These are phyloP conservation scores for Mnemiopsis leidyi DNA, from an alignment of 37 sponge, comb jelly and placozoan genomes.

Conservation along the genomic window DNA sequence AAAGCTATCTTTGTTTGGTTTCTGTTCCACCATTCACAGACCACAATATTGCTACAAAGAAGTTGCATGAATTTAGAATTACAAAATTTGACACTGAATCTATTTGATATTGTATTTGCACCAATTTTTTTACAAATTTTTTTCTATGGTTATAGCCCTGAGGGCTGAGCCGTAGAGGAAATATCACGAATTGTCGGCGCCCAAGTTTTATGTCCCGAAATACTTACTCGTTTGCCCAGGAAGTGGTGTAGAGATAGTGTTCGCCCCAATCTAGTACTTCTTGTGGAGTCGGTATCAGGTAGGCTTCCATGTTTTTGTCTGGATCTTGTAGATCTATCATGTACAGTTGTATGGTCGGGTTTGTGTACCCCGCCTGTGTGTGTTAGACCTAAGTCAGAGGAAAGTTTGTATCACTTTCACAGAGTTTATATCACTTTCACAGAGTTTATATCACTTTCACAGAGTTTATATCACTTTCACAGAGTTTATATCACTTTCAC, in stretches of 20 bases:
- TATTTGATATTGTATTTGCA: too few relatives aligned
- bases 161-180: too few relatives aligned
- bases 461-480: too few relatives aligned
- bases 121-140: too few relatives aligned
- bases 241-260: conserved; percentile 48
- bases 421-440: too few relatives aligned
- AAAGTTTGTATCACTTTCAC: too few relatives aligned
- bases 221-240: conserved; percentile 56
- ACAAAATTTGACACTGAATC: neutral
- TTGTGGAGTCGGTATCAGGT: conserved; percentile 31
- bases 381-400: too few relatives aligned
- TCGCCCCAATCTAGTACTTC: conserved; percentile 56
- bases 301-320: neutral
- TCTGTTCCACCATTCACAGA: conserved; percentile 60
- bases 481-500: too few relatives aligned
- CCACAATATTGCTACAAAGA: neutral
- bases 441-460: too few relatives aligned
- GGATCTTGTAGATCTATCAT: neutral
- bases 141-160: too few relatives aligned
- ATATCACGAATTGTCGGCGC: too few relatives aligned
- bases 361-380: conserved; percentile 43
- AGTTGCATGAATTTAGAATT: neutral
- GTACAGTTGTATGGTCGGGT: neutral
- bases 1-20: neutral
- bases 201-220: too few relatives aligned